A percentile compares a stretch with the other conserved stretches of the same genome.
Evolutionary conservation across 2,113 vertebrate genomes (phyloP).

Genomic region (Cynoglossus semilaevis): DNA sequence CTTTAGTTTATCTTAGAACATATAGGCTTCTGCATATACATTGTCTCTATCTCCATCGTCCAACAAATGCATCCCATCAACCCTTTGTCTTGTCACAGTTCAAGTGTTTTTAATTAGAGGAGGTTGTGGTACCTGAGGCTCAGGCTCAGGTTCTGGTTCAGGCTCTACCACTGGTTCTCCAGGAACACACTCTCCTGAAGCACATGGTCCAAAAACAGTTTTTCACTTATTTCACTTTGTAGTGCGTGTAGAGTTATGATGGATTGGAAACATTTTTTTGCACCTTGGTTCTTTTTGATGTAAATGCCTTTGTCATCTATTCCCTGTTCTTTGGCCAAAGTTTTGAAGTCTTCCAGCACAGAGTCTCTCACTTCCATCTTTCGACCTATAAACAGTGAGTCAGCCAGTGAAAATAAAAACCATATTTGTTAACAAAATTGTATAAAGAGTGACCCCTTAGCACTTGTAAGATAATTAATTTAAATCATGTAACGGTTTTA

Average conservation of each 20-base stretch:
- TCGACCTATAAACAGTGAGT: slow-evolving; percentile 73
- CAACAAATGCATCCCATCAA: no score
- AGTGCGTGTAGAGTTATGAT: neutral
- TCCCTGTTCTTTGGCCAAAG: slow-evolving; percentile 76
- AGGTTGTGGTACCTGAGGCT: slow-evolving; percentile 64
- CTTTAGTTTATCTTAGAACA: no score
- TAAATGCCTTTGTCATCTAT: slow-evolving; percentile 74
- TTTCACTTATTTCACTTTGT: neutral
- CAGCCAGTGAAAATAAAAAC: neutral
- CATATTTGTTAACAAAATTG: no score
- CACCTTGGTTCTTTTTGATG: slow-evolving; percentile 81
- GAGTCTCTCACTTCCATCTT: slow-evolving; percentile 70
- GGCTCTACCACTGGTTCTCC: slow-evolving; percentile 55
- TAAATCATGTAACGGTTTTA: no score
- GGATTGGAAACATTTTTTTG: neutral
- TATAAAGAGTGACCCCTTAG: no score
- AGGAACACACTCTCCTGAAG: slow-evolving; percentile 82
- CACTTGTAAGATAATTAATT: no score
- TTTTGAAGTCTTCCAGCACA: slow-evolving; percentile 80
- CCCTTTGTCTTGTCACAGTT: no score
- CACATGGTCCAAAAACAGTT: no score
- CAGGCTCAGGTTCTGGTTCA: neutral
- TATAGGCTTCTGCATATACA: no score
- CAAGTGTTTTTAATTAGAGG: no score
- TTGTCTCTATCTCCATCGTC: no score